These are phyloP conservation scores for Unio delphinus DNA, from an alignment of 2,888 invertebrate genomes.

Conservation along the genomic window DNA sequence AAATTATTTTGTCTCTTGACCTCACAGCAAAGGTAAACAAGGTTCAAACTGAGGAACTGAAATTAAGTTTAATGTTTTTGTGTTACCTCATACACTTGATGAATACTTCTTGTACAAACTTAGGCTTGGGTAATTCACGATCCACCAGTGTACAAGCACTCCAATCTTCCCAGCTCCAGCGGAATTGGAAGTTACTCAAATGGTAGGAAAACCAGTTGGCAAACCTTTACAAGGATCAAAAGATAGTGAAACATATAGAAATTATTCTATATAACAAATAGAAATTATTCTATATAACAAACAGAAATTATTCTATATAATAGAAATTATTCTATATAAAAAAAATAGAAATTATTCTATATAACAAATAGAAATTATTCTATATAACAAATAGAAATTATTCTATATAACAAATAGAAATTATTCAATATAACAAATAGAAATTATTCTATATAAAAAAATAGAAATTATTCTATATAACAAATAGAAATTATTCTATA, in stretches of 20 bases:
- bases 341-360: not conserved
- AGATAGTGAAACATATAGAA: not conserved
- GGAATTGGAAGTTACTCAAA: slow-evolving; percentile 98
- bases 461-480: too few relatives aligned
- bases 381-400: too few relatives aligned
- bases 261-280: not conserved
- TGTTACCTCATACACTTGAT: slow-evolving; percentile 88
- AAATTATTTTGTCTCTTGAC: too few relatives aligned
- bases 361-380: too few relatives aligned
- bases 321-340: not conserved
- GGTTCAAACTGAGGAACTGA: too few relatives aligned
- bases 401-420: too few relatives aligned
- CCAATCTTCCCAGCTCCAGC: slow-evolving; percentile 92
- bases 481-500: too few relatives aligned
- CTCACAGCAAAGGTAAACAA: too few relatives aligned
- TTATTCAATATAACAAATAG: too few relatives aligned
- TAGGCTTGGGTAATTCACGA: slow-evolving; percentile 89
- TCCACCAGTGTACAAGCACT: slow-evolving; percentile 66
- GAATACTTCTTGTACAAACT: slow-evolving; percentile 94
- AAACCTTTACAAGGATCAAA: slow-evolving; percentile 78
- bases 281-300: not conserved
- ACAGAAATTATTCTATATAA: not conserved
- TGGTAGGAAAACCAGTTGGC: slow-evolving; percentile 98
- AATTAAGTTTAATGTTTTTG: too few relatives aligned
- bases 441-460: too few relatives aligned